These are phyloP conservation scores for Catostylus mosaicus DNA, from an alignment of 30 jellyfish, hydroid and myxozoan species.

Conservation along the genomic window DNA sequence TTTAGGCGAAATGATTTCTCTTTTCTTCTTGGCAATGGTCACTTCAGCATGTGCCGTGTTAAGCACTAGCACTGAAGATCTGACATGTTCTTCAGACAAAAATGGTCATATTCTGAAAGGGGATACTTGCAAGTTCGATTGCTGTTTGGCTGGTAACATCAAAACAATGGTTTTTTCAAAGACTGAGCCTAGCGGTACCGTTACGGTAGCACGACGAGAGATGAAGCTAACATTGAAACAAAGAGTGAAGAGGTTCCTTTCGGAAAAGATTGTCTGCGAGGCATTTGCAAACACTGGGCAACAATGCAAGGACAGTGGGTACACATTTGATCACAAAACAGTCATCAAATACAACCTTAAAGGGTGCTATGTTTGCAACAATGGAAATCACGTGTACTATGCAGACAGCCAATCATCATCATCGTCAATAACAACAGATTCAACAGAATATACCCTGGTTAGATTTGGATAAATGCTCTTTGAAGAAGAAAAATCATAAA, in stretches of 20 bases:
- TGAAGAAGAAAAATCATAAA: too few relatives aligned
- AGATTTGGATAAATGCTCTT: constrained; percentile 27
- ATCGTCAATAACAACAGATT: too few relatives aligned
- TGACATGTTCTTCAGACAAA: neutral
- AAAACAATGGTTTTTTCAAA: neutral
- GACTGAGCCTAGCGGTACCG: neutral
- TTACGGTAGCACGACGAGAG: neutral
- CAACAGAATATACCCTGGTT: constrained; percentile 8
- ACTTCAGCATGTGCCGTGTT: neutral
- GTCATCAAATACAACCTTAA: constrained; percentile 12
- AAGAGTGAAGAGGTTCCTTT: neutral
- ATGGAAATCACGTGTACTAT: neutral
- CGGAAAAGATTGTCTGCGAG: neutral
- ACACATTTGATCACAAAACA: constrained; percentile 1
- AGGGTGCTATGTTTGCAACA: constrained; percentile 36
- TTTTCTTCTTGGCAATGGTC: constrained; percentile 3
- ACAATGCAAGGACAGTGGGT: constrained; percentile 8
- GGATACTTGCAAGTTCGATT: neutral
- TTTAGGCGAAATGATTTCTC: neutral
- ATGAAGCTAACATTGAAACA: neutral
- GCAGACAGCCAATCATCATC: too few relatives aligned
- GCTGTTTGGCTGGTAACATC: neutral
- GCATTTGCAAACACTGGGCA: neutral
- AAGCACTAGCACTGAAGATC: neutral
- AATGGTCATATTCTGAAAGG: constrained; percentile 8